Conservation (phyloP, 2,113 vertebrate species). For the Dermatemys mawii region DNA sequence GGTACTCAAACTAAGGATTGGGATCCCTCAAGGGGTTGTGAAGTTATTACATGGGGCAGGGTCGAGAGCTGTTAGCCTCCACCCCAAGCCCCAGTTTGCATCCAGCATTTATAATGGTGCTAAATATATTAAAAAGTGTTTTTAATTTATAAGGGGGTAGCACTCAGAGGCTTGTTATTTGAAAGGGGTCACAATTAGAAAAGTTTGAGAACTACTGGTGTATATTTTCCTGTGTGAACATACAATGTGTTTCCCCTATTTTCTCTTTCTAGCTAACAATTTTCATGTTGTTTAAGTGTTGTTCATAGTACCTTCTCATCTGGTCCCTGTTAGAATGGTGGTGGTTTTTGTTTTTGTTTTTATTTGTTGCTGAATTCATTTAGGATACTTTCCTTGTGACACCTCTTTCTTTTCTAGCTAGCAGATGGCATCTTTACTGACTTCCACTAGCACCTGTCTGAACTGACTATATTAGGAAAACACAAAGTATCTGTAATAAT, state of each 20-base stretch:
- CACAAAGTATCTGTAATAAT: background rate
- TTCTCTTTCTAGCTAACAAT: background rate
- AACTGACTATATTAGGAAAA: background rate
- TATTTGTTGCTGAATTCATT: background rate
- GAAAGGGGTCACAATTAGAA: no score
- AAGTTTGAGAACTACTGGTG: background rate
- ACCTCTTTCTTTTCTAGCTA: slow-evolving; percentile 6
- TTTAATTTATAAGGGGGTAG: no score
- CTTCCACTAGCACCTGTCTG: background rate
- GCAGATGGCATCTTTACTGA: background rate
- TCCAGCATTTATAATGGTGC: no score
- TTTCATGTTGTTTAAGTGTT: background rate
- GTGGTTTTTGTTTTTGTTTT: background rate
- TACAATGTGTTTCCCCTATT: background rate
- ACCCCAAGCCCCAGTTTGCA: no score
- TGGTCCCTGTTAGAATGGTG: no score
- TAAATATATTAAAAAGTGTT: no score
- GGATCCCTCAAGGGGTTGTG: no score
- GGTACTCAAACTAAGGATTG: no score
- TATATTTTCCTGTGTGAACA: background rate
- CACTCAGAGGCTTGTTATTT: no score
- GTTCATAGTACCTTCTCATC: background rate
- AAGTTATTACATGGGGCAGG: no score
- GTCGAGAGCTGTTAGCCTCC: no score
- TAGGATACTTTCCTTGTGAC: background rate